Percentiles rank a stretch among this genome's conserved stretches.
Conservation (phyloP, 2,113 vertebrate species). For the Muscicapa adusta region DNA sequence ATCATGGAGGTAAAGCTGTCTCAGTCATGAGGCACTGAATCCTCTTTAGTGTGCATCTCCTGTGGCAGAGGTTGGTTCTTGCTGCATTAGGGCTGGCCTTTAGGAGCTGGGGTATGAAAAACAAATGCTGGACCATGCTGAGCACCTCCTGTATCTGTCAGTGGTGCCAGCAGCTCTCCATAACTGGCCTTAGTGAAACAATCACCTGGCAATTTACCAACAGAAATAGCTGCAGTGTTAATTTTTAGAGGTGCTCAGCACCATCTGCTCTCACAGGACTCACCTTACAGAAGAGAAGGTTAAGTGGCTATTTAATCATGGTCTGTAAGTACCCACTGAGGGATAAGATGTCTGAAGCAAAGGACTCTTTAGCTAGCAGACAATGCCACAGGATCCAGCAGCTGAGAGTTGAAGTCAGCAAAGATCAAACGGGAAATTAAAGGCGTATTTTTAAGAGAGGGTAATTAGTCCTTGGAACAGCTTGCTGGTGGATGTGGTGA, state of each 20-base stretch:
- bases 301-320: slow-evolving; percentile 63
- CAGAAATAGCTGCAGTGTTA: neutral
- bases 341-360: slow-evolving; percentile 38
- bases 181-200: fast-evolving
- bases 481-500: neutral
- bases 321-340: slow-evolving; percentile 50
- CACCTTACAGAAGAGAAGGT: slow-evolving; percentile 48
- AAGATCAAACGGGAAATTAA: slow-evolving; percentile 17
- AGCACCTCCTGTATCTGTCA: neutral
- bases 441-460: neutral
- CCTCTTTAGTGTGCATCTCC: fast-evolving
- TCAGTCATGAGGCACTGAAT: neutral
- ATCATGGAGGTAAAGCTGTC: neutral
- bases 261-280: slow-evolving; percentile 43
- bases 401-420: neutral
- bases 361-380: neutral
- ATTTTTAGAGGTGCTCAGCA: slow-evolving; percentile 54
- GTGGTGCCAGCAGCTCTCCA: neutral
- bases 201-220: neutral
- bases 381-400: neutral
- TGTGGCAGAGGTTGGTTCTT: neutral
- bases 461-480: slow-evolving; percentile 27
- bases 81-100: neutral
- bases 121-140: neutral
- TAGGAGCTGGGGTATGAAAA: neutral